Evolutionary conservation across 2,888 invertebrate genomes (phyloP).

Genomic region (Leucoptera coffeella): DNA sequence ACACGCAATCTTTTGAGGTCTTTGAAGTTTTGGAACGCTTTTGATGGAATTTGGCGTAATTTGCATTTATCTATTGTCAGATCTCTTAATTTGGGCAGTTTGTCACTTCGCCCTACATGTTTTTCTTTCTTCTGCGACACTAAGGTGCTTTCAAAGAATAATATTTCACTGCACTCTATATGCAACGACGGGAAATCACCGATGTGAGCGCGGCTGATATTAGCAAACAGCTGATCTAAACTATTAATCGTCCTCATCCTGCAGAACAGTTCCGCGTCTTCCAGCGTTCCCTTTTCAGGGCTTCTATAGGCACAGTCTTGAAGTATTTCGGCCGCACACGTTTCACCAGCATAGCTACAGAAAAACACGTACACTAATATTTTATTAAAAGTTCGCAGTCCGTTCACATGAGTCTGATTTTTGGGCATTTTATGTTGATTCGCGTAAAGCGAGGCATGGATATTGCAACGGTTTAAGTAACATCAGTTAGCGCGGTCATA

Average conservation of each 20-base stretch:
- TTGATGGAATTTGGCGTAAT: slow-evolving; percentile 65
- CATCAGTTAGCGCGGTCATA: slow-evolving; percentile 36
- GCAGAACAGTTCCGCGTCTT: slow-evolving; percentile 57
- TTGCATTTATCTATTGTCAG: slow-evolving; percentile 70
- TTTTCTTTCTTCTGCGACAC: slow-evolving; percentile 47
- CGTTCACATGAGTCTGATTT: slow-evolving; percentile 35
- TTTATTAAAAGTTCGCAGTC: slow-evolving; percentile 37
- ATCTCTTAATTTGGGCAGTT: slow-evolving; percentile 62
- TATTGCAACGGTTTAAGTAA: slow-evolving; percentile 39
- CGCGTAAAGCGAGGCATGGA: slow-evolving; percentile 19
- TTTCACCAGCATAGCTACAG: slow-evolving; percentile 35
- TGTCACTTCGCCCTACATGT: slow-evolving; percentile 43
- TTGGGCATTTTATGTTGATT: slow-evolving; percentile 43
- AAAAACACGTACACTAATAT: slow-evolving; percentile 47
- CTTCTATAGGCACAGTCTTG: slow-evolving; percentile 67
- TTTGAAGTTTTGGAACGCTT: slow-evolving; percentile 61
- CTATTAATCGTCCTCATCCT: slow-evolving; percentile 66
- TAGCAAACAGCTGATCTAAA: slow-evolving; percentile 61
- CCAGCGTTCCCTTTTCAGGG: slow-evolving; percentile 49
- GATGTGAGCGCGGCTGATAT: slow-evolving; percentile 59
- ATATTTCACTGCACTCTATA: slow-evolving; percentile 67
- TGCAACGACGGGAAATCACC: slow-evolving; percentile 62
- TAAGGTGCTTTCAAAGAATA: slow-evolving; percentile 67
- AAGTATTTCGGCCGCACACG: slow-evolving; percentile 47
- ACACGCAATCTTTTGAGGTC: slow-evolving; percentile 63